These are phyloP conservation scores for Chaetodon auriga DNA, from an alignment of 2,113 vertebrate species.

Conservation along the genomic window DNA sequence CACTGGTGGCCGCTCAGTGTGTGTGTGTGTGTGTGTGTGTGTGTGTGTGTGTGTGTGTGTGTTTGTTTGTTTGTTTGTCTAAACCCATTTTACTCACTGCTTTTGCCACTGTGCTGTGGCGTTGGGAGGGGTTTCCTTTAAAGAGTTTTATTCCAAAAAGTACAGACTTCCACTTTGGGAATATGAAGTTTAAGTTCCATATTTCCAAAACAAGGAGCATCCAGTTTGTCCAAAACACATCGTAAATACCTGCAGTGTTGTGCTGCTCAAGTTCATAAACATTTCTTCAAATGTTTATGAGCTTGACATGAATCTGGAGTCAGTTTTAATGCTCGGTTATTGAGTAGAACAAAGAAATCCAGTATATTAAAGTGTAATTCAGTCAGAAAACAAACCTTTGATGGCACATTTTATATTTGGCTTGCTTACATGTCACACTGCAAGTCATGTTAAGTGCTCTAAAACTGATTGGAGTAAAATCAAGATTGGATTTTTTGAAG, in stretches of 20 bases:
- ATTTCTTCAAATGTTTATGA: not conserved
- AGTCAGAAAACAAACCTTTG: too few species aligned
- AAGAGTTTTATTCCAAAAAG: constrained; percentile 51
- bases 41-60: constrained; percentile 48
- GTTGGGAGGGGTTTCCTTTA: constrained; percentile 51
- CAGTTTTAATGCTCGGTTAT: too few species aligned
- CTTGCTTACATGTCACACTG: not conserved
- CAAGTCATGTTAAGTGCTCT: too few species aligned
- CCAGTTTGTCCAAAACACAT: not conserved
- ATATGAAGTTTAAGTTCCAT: not conserved
- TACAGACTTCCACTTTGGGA: constrained; percentile 37
- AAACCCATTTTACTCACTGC: constrained; percentile 82
- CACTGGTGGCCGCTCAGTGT: constrained; percentile 79
- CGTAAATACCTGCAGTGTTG: constrained; percentile 4
- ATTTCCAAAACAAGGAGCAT: constrained; percentile 6
- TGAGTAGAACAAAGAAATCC: too few species aligned
- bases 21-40: constrained; percentile 48
- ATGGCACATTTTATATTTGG: not conserved
- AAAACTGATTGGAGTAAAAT: too few species aligned
- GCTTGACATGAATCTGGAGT: too few species aligned
- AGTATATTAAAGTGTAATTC: too few species aligned
- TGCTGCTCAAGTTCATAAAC: not conserved
- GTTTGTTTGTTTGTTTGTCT: constrained; percentile 82
- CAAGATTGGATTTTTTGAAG: too few species aligned
- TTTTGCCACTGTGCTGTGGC: constrained; percentile 62